phyloP scores from a whole-genome alignment of 2,888 invertebrate genomes.

The Ctenicera cuprea region DNA sequence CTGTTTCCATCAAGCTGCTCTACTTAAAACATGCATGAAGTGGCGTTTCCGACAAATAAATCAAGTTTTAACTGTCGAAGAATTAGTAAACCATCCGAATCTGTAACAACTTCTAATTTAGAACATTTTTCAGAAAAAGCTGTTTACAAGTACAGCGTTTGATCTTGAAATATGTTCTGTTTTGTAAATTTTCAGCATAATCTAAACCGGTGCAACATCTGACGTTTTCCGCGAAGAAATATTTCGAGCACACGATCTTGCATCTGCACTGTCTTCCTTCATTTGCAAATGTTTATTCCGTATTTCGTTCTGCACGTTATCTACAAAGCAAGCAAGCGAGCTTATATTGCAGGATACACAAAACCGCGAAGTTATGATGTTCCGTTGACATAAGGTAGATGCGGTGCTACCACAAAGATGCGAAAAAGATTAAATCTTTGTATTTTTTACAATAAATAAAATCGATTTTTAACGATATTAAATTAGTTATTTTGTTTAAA shows the following conservation, averaged over 20 bases:
- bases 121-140: background rate
- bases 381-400: background rate
- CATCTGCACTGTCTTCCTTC: conserved; percentile 6
- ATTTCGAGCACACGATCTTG: background rate
- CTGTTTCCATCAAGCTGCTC: too few relatives aligned
- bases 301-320: conserved; percentile 12
- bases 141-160: conserved; percentile 29
- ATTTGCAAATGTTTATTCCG: conserved; percentile 17
- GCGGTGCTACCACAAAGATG: background rate
- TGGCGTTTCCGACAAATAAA: too few relatives aligned
- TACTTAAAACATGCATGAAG: too few relatives aligned
- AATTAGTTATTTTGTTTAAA: too few relatives aligned
- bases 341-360: conserved; percentile 2
- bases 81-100: background rate
- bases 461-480: too few relatives aligned
- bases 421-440: too few relatives aligned
- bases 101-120: background rate
- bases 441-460: too few relatives aligned
- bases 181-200: conserved; percentile 12
- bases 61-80: too few relatives aligned
- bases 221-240: conserved; percentile 9
- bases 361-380: background rate
- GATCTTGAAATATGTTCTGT: conserved; percentile 31
- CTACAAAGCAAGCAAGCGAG: background rate
- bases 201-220: conserved; percentile 14